phyloP scores from a whole-genome alignment of 2,797 vertebrate genomes.

The Gallinago nigripennis region DNA sequence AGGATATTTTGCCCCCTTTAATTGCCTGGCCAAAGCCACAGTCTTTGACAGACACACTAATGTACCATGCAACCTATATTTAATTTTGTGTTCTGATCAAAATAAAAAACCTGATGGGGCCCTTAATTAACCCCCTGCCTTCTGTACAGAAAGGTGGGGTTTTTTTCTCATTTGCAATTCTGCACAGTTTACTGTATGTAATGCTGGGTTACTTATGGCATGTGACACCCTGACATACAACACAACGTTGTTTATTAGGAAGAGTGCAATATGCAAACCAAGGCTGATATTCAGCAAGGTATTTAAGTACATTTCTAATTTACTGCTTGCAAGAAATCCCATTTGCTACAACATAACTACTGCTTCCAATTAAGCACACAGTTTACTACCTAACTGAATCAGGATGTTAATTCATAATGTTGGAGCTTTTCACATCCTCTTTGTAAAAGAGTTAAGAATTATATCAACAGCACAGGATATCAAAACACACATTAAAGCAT shows the following conservation, averaged over 20 bases:
- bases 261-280: neutral
- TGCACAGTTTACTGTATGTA: neutral
- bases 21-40: constrained; percentile 64
- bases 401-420: neutral
- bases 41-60: constrained; percentile 68
- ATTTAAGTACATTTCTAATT: constrained; percentile 4
- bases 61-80: constrained; percentile 68
- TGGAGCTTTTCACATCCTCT: neutral
- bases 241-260: neutral
- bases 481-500: neutral
- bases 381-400: constrained; percentile 2
- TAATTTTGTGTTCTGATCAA: constrained; percentile 60
- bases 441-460: neutral
- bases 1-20: constrained; percentile 71
- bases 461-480: neutral
- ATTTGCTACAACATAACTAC: constrained; percentile 22
- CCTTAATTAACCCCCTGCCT: constrained; percentile 46
- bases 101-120: constrained; percentile 46
- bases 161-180: neutral
- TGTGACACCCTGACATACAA: neutral
- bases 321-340: constrained; percentile 12
- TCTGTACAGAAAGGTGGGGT: neutral
- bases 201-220: neutral
- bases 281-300: neutral
- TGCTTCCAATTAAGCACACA: constrained; percentile 8